phyloP scores from a whole-genome alignment of 2,797 vertebrate species.

The Taeniopygia guttata region DNA sequence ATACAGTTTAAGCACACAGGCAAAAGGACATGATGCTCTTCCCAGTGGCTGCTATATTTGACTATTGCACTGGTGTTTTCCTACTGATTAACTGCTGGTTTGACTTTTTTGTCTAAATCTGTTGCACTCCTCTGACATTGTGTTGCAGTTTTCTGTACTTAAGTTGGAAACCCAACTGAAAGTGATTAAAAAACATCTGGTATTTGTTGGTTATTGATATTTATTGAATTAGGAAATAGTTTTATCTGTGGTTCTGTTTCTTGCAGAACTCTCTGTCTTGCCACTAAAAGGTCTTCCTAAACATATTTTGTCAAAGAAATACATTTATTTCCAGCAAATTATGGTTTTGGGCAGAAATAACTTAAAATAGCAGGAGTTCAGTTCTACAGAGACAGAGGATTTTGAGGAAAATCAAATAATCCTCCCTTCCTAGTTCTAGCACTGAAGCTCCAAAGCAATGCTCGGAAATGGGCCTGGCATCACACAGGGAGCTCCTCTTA shows the following conservation, averaged over 20 bases:
- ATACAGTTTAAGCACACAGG: neutral
- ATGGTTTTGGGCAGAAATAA: neutral
- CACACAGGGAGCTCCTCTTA: neutral
- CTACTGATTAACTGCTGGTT: neutral
- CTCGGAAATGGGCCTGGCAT: neutral
- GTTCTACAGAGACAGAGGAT: neutral
- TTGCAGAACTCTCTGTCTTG: neutral
- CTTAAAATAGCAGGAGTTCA: neutral
- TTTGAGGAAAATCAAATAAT: neutral
- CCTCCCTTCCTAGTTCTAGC: neutral
- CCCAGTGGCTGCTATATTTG: neutral
- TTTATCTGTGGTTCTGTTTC: neutral
- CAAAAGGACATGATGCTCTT: neutral
- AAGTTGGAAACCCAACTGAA: neutral
- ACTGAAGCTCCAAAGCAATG: neutral
- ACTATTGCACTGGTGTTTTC: neutral
- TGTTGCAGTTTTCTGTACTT: neutral
- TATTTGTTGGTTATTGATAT: neutral
- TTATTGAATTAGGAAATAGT: neutral
- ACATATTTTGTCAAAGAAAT: neutral
- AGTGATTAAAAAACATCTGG: neutral
- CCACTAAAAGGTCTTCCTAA: neutral
- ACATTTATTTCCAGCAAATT: neutral
- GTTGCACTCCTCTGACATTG: neutral
- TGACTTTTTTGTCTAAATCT: neutral